Evolutionary conservation across 2,113 vertebrate species (phyloP), one percentile per base, ranked within the genome.

Genomic region (Mastomys natalensis): DNA sequence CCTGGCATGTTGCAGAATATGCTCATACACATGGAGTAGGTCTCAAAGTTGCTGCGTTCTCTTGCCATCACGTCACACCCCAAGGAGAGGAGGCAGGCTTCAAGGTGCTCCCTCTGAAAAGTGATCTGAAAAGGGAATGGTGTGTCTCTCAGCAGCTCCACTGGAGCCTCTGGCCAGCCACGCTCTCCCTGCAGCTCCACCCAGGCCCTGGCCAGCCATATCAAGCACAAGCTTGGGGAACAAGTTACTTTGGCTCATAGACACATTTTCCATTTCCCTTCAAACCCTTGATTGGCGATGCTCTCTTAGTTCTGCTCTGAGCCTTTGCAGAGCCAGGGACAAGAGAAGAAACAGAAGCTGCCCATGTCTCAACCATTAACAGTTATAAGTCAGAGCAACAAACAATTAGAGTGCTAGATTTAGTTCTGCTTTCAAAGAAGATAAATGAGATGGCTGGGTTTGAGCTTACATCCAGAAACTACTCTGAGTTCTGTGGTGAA

Each of bases 11-110:
- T 97, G 98, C 93, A 99, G 96, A 62, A 98, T 96, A 5, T 98
- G 98, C 96, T 99, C 98, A 3, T 99, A 95, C 98, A 99, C 97
- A 97, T 98, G 1, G 98, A 99, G 87, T 98, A 98, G 64, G 97
- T 98, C 97, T 99, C 97, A 60, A 99, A 99, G 97, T 96, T 98
- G 96, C 98, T 98, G 66, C 72, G 60, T 92, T 99, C 98, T 94
- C 98, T 98, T 64, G 98, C 98, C 97, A 97, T 98, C 95, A 98
- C 93, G 1, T 98, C 98, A 62, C 98, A 98, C 43, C 98, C 96
- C 81, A 99, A 96, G 31, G 98, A 70, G 13, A 97, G 94, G 53
- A 99, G 97, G 96, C 99, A 98, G 24, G 91, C 90, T 90, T 98
- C 97, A 11, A 99, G 98, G 92, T 98, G 97, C 68, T 96, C 97